Evolutionary conservation across 2,797 vertebrate genomes (phyloP).

Genomic region (Aplochiton taeniatus): DNA sequence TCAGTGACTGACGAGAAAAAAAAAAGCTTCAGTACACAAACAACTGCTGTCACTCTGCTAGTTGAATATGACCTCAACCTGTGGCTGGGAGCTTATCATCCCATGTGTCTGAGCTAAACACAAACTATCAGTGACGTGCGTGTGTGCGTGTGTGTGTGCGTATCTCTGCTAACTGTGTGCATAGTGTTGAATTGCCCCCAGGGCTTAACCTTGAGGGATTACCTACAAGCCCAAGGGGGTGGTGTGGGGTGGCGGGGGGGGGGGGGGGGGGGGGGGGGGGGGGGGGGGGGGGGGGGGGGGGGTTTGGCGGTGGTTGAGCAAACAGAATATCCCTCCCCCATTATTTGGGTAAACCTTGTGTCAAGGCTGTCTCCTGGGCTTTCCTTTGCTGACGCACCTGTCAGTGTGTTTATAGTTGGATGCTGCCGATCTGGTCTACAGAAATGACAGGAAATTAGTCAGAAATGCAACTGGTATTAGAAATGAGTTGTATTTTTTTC

Average conservation of each 20-base stretch:
- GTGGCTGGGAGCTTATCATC: too few relatives aligned
- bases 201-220: slow-evolving; percentile 21
- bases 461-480: too few relatives aligned
- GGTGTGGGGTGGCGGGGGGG: too few relatives aligned
- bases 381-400: slow-evolving; percentile 36
- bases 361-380: not conserved
- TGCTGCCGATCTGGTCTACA: slow-evolving; percentile 7
- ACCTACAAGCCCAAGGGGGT: slow-evolving; percentile 24
- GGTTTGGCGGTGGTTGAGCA: too few relatives aligned
- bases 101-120: too few relatives aligned
- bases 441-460: not conserved
- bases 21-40: too few relatives aligned
- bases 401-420: slow-evolving; percentile 13
- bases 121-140: not conserved
- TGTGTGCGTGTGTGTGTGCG: not conserved
- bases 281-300: not conserved
- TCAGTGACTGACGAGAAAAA: slow-evolving; percentile 14
- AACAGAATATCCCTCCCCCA: slow-evolving; percentile 9
- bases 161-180: slow-evolving; percentile 1
- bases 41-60: not conserved
- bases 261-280: too few relatives aligned
- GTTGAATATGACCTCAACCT: not conserved
- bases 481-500: too few relatives aligned
- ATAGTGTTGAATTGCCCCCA: slow-evolving; percentile 13
- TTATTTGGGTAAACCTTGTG: slow-evolving; percentile 33